These are phyloP conservation scores for Muscicapa striata DNA, from an alignment of 2,797 vertebrate species.

Conservation along the genomic window DNA sequence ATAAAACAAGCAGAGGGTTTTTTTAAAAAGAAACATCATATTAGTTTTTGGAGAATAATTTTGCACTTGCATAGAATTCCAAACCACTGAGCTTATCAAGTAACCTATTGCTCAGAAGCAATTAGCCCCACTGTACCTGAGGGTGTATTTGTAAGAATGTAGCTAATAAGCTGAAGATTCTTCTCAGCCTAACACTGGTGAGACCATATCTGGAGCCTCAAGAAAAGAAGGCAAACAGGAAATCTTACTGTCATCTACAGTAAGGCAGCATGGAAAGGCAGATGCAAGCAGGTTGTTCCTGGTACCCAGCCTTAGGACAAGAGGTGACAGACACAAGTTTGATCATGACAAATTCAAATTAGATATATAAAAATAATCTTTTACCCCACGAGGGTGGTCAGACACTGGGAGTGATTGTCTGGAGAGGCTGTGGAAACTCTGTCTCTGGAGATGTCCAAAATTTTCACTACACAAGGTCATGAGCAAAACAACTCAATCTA, in stretches of 20 bases:
- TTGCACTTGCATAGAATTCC: background rate
- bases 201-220: background rate
- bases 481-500: background rate
- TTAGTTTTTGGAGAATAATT: background rate
- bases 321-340: background rate
- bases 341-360: background rate
- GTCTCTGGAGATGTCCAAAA: background rate
- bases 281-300: background rate
- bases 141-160: background rate
- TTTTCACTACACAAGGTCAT: background rate
- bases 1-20: background rate
- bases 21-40: background rate
- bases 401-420: background rate
- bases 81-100: background rate
- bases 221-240: background rate
- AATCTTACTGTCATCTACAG: background rate
- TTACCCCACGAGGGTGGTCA: background rate
- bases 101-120: background rate
- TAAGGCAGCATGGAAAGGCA: background rate
- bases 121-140: background rate
- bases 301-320: background rate
- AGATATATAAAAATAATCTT: background rate
- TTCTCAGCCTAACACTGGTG: background rate
- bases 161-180: background rate
- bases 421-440: background rate